Conservation (phyloP, 2,113 vertebrate species). For the Plecturocebus donacophilus region DNA sequence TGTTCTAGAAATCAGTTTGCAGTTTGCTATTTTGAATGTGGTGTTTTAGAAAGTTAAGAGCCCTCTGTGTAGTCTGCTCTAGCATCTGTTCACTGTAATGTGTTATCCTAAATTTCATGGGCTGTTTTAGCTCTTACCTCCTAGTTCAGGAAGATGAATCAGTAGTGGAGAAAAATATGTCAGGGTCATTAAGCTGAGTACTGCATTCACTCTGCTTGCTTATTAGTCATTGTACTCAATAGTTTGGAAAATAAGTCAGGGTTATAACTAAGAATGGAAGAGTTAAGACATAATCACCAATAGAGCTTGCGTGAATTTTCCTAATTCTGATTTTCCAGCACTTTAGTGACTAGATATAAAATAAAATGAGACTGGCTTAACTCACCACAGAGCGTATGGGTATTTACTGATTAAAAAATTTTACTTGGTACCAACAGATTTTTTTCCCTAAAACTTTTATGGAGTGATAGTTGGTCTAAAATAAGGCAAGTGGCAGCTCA, state of each 20-base stretch:
- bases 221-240: not conserved
- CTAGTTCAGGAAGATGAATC: not conserved
- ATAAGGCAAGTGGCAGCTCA: not conserved
- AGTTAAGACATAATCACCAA: not conserved
- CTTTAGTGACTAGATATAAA: not conserved
- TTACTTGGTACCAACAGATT: not conserved
- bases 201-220: not conserved
- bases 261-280: not conserved
- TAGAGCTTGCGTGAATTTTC: not conserved
- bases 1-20: not conserved
- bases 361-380: not conserved
- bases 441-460: not conserved
- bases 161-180: not conserved
- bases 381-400: not conserved
- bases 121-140: not conserved
- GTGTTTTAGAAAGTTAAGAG: not conserved
- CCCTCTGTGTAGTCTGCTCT: not conserved
- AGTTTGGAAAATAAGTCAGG: constrained; percentile 21
- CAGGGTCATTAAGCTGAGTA: not conserved
- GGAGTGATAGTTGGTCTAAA: not conserved
- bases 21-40: not conserved
- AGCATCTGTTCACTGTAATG: not conserved
- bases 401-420: constrained; percentile 32
- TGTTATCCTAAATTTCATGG: not conserved
- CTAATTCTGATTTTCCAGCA: not conserved